A percentile compares a stretch with the other conserved stretches of the same genome.
Conservation (phyloP, 2,797 vertebrate species). For the Stomatorhinus walkeri region DNA sequence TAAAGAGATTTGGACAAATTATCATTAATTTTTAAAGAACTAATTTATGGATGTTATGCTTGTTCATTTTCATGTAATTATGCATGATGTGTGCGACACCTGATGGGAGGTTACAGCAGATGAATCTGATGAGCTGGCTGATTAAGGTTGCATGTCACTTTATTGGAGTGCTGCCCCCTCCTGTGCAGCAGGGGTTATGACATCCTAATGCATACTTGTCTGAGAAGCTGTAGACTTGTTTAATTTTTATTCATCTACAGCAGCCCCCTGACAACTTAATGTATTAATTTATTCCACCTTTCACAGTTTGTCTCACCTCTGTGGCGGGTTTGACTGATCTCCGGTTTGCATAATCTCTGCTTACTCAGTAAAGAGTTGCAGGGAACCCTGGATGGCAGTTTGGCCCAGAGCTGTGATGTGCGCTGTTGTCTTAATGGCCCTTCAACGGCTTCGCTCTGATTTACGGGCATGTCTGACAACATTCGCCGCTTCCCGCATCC, state of each 20-base stretch:
- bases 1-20: background rate
- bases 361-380: constrained; percentile 18
- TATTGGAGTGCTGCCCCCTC: background rate
- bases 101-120: background rate
- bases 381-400: background rate
- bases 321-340: background rate
- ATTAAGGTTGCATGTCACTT: background rate
- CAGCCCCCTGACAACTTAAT: background rate
- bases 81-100: background rate
- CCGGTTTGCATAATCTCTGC: background rate
- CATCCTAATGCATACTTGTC: background rate
- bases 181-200: constrained; percentile 4
- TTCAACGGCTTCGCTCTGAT: constrained; percentile 14
- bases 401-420: background rate
- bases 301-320: background rate
- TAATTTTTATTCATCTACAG: constrained; percentile 1
- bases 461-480: constrained; percentile 24
- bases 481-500: constrained; percentile 15
- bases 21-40: background rate
- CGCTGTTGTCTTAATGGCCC: constrained; percentile 20
- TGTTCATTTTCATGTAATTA: background rate
- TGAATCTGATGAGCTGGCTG: background rate
- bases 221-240: background rate
- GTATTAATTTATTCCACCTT: background rate
- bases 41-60: background rate